A percentile compares a stretch with the other conserved stretches of the same genome.
Conservation (phyloP, 2,797 vertebrate species). For the Cuniculus paca region DNA sequence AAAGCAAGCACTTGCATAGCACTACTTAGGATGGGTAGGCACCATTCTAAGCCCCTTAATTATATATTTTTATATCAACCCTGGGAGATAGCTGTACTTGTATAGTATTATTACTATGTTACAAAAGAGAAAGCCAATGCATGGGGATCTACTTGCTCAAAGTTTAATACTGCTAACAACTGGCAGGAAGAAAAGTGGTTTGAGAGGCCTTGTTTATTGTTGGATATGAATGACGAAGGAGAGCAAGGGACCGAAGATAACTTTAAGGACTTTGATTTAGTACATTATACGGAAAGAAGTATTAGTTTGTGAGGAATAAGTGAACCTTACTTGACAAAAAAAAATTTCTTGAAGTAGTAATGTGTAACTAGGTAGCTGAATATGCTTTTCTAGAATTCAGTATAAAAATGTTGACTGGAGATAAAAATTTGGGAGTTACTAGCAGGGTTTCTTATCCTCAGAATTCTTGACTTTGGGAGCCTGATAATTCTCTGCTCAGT, state of each 20-base stretch:
- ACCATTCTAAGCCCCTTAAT: neutral
- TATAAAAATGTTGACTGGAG: neutral
- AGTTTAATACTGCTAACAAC: neutral
- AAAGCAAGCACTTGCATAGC: neutral
- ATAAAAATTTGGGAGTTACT: neutral
- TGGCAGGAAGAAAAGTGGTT: neutral
- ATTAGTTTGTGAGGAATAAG: neutral
- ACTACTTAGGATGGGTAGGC: neutral
- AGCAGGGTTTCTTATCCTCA: neutral
- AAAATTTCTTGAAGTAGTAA: neutral
- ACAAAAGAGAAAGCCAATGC: neutral
- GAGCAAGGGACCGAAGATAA: neutral
- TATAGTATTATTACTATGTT: neutral
- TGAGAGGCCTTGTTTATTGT: neutral
- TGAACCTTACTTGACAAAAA: neutral
- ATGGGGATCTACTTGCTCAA: neutral
- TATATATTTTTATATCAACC: neutral
- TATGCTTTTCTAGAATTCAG: neutral
- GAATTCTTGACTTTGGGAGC: neutral
- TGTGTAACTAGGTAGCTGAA: neutral
- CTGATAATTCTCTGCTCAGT: neutral
- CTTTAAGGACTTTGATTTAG: neutral
- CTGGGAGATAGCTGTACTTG: neutral
- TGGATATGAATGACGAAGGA: neutral
- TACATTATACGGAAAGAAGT: neutral